A percentile compares a stretch with the other conserved stretches of the same genome.
These are phyloP conservation scores for Acanthosepion lycidas DNA, from an alignment of 2,888 invertebrate species.

Conservation along the genomic window DNA sequence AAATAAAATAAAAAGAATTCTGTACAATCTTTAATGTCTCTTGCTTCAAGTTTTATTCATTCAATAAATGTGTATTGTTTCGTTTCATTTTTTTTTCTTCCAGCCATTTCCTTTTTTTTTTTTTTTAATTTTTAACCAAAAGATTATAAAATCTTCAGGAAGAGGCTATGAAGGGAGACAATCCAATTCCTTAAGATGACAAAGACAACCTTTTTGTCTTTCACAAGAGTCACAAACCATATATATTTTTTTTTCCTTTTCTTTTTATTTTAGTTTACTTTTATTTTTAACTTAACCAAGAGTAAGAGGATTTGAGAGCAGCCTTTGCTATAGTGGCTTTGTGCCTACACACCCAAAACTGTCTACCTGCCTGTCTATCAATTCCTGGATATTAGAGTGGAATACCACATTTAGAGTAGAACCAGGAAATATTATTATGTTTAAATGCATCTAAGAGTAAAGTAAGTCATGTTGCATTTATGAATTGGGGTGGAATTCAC, in stretches of 20 bases:
- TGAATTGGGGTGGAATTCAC: neutral
- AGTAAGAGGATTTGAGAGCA: slow-evolving; percentile 15
- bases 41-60: neutral
- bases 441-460: neutral
- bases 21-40: neutral
- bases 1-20: neutral
- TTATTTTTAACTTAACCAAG: neutral
- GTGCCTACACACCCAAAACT: neutral
- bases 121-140: neutral
- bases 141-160: neutral
- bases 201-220: neutral
- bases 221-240: neutral
- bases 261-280: neutral
- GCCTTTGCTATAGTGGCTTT: neutral
- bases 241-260: too few species aligned
- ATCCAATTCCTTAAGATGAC: neutral
- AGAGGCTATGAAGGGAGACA: neutral
- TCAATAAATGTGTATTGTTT: neutral
- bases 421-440: neutral
- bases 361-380: too few species aligned
- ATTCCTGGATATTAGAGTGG: neutral
- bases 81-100: neutral
- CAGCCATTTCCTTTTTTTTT: neutral
- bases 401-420: neutral
- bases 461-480: neutral